These are phyloP conservation scores for Hyalella azteca DNA, from an alignment of 2,888 invertebrate species.

Conservation along the genomic window DNA sequence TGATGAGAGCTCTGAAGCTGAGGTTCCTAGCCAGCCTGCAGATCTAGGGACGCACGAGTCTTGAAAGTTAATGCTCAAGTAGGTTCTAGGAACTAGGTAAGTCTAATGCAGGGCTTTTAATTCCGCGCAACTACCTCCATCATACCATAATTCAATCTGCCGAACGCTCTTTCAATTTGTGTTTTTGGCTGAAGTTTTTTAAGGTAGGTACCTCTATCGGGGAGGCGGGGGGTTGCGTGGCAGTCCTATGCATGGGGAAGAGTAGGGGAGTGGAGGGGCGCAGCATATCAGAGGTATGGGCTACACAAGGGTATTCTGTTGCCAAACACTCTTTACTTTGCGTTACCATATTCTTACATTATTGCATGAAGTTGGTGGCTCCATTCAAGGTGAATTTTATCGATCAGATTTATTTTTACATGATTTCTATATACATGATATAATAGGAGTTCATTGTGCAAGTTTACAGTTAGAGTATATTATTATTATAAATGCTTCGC, in stretches of 20 bases:
- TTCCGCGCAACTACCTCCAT: background rate
- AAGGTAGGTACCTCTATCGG: conserved; percentile 14
- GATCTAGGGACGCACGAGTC: background rate
- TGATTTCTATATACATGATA: too few species aligned
- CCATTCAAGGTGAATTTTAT: too few species aligned
- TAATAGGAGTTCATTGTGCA: too few species aligned
- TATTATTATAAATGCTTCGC: too few species aligned
- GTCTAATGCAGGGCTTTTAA: background rate
- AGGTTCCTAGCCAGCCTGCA: background rate
- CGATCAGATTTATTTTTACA: too few species aligned
- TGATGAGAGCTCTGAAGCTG: background rate
- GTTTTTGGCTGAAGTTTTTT: conserved; percentile 4
- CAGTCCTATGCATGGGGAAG: conserved; percentile 13
- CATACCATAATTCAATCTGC: background rate
- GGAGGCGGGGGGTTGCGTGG: background rate
- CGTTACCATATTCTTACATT: background rate
- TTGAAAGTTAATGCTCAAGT: background rate
- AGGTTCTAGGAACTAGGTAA: too few species aligned
- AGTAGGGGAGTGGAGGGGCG: background rate
- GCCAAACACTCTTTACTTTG: conserved; percentile 30
- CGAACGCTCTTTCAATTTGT: background rate
- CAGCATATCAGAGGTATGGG: conserved; percentile 27
- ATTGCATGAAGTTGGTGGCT: too few species aligned
- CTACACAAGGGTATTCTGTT: conserved; percentile 33
- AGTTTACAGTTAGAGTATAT: too few species aligned